These are phyloP conservation scores for Macrosoma leucophasiata DNA, from an alignment of 2,888 invertebrate species.

Conservation along the genomic window DNA sequence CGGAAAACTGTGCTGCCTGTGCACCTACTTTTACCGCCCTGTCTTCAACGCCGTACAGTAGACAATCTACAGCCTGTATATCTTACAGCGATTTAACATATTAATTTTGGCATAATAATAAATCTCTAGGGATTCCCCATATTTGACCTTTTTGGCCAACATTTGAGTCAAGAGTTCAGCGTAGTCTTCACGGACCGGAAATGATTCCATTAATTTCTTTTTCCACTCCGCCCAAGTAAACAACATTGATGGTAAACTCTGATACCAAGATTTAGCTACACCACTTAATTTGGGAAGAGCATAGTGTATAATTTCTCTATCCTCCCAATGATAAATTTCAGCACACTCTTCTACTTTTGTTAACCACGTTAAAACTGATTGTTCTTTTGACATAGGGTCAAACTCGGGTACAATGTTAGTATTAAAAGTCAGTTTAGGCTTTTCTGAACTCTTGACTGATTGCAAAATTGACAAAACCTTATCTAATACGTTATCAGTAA, in stretches of 20 bases:
- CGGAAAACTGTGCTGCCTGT: conserved; percentile 19
- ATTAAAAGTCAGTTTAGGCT: not conserved
- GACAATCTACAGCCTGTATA: conserved; percentile 24
- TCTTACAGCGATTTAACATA: conserved; percentile 21
- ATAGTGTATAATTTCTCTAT: conserved; percentile 13
- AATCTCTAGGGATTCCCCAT: conserved; percentile 20
- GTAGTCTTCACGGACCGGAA: conserved; percentile 19
- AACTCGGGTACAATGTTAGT: conserved; percentile 9
- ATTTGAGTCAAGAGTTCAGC: conserved; percentile 21
- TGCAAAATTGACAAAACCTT: conserved; percentile 5
- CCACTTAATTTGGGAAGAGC: conserved; percentile 14
- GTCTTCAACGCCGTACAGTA: conserved; percentile 23
- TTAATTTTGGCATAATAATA: conserved; percentile 22
- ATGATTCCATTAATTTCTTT: conserved; percentile 18
- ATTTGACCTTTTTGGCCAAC: conserved; percentile 17
- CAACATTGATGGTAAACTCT: conserved; percentile 18
- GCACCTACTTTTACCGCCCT: conserved; percentile 21
- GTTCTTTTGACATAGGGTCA: conserved; percentile 11
- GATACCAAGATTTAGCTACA: conserved; percentile 23
- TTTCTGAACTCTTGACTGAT: conserved; percentile 3
- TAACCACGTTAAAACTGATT: conserved; percentile 4
- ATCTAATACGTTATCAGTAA: not conserved
- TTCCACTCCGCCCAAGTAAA: conserved; percentile 23
- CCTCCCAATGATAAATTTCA: conserved; percentile 11
- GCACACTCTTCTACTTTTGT: conserved; percentile 7